Conservation (phyloP, 2,113 vertebrate genomes). For the Tetrao urogallus region DNA sequence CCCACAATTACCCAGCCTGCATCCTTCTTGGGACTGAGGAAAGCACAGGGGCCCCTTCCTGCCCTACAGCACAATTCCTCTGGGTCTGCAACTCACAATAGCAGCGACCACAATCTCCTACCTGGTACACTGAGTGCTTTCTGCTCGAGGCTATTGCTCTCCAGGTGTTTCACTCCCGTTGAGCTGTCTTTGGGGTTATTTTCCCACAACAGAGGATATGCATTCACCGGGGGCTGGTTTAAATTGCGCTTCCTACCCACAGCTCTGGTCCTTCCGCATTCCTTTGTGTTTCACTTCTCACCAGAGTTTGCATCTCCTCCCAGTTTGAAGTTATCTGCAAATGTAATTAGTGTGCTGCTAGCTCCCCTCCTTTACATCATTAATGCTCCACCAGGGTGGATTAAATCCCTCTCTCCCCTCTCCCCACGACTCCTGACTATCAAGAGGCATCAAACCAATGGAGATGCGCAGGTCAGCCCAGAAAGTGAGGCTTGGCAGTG, state of each 20-base stretch:
- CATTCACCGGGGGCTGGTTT: neutral
- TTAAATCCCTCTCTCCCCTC: neutral
- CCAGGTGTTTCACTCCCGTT: conserved; percentile 2
- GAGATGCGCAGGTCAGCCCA: neutral
- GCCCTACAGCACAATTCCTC: neutral
- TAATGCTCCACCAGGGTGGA: neutral
- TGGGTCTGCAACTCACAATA: neutral
- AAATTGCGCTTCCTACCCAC: neutral
- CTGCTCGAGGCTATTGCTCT: conserved; percentile 3
- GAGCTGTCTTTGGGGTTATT: neutral
- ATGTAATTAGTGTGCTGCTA: neutral
- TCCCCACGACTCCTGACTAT: neutral
- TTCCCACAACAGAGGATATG: neutral
- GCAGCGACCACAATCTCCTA: neutral
- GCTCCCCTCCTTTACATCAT: neutral
- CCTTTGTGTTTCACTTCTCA: neutral
- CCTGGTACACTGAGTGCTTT: neutral
- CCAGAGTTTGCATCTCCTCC: neutral
- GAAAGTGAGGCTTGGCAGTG: neutral
- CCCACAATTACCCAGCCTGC: neutral
- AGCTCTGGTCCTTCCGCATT: neutral
- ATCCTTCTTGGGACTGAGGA: neutral
- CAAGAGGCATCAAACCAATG: neutral
- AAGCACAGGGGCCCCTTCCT: neutral
- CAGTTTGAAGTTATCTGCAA: neutral